A percentile compares a stretch with the other conserved stretches of the same genome.
phyloP scores from a whole-genome alignment of 2,888 invertebrate genomes.

The Zeuzera pyrina region DNA sequence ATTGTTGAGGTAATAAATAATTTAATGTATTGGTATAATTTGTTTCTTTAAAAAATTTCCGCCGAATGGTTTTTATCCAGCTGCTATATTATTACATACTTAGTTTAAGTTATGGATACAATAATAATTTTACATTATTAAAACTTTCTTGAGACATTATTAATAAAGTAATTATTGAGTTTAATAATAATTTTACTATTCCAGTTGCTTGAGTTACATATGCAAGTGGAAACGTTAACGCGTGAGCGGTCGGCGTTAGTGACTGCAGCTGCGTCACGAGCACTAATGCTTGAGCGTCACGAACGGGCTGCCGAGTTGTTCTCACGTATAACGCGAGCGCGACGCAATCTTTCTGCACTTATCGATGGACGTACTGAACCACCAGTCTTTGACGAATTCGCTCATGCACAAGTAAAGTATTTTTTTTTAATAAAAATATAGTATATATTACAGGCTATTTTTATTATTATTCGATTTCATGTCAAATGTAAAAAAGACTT shows the following conservation, averaged over 20 bases:
- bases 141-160: too few relatives aligned
- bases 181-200: too few relatives aligned
- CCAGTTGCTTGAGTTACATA: conserved; percentile 47
- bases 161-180: too few relatives aligned
- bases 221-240: conserved; percentile 49
- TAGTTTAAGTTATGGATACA: too few relatives aligned
- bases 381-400: conserved; percentile 22
- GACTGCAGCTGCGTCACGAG: conserved; percentile 49
- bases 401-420: conserved; percentile 28
- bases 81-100: too few relatives aligned
- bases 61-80: too few relatives aligned
- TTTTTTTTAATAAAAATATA: neutral
- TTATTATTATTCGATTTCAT: too few relatives aligned
- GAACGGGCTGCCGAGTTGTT: conserved; percentile 56
- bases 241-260: conserved; percentile 50
- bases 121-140: too few relatives aligned
- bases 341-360: conserved; percentile 38
- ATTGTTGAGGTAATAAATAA: neutral
- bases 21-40: too few relatives aligned
- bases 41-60: too few relatives aligned
- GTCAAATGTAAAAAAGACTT: too few relatives aligned
- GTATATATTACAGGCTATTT: too few relatives aligned
- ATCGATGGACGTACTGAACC: conserved; percentile 33
- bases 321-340: conserved; percentile 38
- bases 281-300: conserved; percentile 59